These are phyloP conservation scores for Silurus aristotelis DNA, from an alignment of 2,797 vertebrate species.

Conservation along the genomic window DNA sequence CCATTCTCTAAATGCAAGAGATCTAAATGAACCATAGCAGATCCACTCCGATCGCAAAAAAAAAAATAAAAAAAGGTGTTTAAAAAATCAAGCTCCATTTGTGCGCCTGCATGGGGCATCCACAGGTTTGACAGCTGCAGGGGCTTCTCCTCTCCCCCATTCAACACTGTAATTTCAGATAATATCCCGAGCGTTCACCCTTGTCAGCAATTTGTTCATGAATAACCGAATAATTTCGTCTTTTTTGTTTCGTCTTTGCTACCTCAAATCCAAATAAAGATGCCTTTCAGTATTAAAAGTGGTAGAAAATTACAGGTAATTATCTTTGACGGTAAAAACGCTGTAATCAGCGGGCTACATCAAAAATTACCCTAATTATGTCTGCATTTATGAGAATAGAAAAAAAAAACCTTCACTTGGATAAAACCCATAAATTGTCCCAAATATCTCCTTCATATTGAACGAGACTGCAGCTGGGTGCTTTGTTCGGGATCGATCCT, in stretches of 20 bases:
- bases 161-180: slow-evolving; percentile 97
- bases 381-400: slow-evolving; percentile 99
- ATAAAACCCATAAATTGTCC: slow-evolving; percentile 99
- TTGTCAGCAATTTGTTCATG: slow-evolving; percentile 99
- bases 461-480: slow-evolving; percentile 99
- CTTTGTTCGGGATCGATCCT: slow-evolving; percentile 99
- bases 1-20: slow-evolving; percentile 25
- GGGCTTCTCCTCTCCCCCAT: slow-evolving; percentile 82
- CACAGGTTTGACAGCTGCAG: slow-evolving; percentile 90
- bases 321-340: slow-evolving; percentile 99
- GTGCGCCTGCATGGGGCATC: slow-evolving; percentile 74
- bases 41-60: slow-evolving; percentile 41
- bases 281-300: slow-evolving; percentile 99
- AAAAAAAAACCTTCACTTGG: slow-evolving; percentile 94
- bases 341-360: slow-evolving; percentile 99
- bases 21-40: slow-evolving; percentile 47
- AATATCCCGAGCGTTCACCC: slow-evolving; percentile 94
- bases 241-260: slow-evolving; percentile 99
- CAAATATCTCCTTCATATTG: slow-evolving; percentile 99
- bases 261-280: slow-evolving; percentile 99
- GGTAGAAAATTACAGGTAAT: slow-evolving; percentile 99
- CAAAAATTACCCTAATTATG: slow-evolving; percentile 99
- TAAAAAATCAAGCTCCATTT: slow-evolving; percentile 60
- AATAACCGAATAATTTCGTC: slow-evolving; percentile 99
- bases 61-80: slow-evolving; percentile 15